Evolutionary conservation across 2,113 vertebrate genomes (phyloP), one percentile per base, ranked within the genome.

Genomic region (Benitochromis conjunctus): DNA sequence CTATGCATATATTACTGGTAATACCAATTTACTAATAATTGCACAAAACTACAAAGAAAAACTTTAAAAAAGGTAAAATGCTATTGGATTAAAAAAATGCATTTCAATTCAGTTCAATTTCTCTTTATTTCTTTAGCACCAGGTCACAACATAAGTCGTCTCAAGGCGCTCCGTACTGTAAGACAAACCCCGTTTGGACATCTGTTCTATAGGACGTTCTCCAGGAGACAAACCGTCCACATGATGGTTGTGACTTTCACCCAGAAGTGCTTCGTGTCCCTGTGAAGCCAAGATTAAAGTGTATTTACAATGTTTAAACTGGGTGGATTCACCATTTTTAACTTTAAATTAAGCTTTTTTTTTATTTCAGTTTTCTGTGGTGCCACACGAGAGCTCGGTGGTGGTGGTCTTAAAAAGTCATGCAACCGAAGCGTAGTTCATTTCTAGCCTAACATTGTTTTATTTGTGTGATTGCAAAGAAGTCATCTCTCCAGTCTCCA

Each of bases 391-490:
- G 58, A 64, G 31, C 60, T n/a, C 11, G 5, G 46, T 1, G 16
- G 1, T 0, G 18, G 11, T 5, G 34, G 19, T 13, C 9, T 13
- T 36, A 36, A 64, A n/a, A 19, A 38, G 34, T n/a, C 34, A 21
- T 16, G 64, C 64, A 6, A 14, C 12, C 64, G 24, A 0, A 21
- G n/a, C 21, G n/a, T 16, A 0, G 3, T 9, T 69, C 7, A 9
- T 26, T 24, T 69, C 38, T 43, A 69, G n/a, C 38, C 64, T 43
- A 43, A 9, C 38, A 5, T n/a, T 41, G 38, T 69, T 69, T 43
- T 69, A 24, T 41, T 41, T 24, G n/a, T 43, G 62, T 69, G 12
- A 66, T 9, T 69, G 64, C n/a, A 69, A 62, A 62, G 29, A 34
- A 2, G 16, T 34, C 58, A 62, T 34, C 64, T 24, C 64, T 14